Conservation (phyloP, 2,888 invertebrate species). For the Sphinx pinastri region DNA sequence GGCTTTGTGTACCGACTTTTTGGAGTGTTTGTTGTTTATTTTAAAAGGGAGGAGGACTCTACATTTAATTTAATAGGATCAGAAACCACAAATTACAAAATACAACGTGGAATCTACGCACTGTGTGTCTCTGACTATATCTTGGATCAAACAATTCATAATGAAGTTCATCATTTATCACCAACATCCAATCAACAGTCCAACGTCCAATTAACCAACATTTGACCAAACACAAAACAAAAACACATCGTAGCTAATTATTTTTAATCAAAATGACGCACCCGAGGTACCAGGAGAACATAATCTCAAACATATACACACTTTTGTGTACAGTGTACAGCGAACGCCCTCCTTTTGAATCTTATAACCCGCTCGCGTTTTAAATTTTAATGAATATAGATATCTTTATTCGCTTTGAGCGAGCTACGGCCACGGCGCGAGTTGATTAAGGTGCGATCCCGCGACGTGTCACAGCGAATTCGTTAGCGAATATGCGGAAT, state of each 20-base stretch:
- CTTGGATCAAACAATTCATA: too few species aligned
- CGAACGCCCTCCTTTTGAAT: slow-evolving; percentile 64
- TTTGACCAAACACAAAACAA: slow-evolving; percentile 4
- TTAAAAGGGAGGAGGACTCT: too few species aligned
- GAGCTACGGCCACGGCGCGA: slow-evolving; percentile 55
- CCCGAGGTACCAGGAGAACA: slow-evolving; percentile 9
- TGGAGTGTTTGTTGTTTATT: not conserved
- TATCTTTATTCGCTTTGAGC: slow-evolving; percentile 77
- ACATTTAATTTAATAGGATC: too few species aligned
- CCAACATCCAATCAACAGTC: not conserved
- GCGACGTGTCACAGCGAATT: slow-evolving; percentile 26
- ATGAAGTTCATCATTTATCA: not conserved
- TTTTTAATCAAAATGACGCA: slow-evolving; percentile 26
- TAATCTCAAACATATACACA: slow-evolving; percentile 30
- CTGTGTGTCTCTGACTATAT: too few species aligned
- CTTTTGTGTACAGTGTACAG: slow-evolving; percentile 34
- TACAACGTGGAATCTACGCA: too few species aligned
- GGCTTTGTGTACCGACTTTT: not conserved
- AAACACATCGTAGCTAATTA: slow-evolving; percentile 15
- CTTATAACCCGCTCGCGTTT: slow-evolving; percentile 76
- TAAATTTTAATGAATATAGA: slow-evolving; percentile 82
- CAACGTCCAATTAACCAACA: not conserved
- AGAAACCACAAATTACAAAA: too few species aligned
- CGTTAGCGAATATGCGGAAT: not conserved
- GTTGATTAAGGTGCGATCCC: slow-evolving; percentile 48